phyloP scores from a whole-genome alignment of 2,888 invertebrate genomes.

The Sylvicola cinctus region DNA sequence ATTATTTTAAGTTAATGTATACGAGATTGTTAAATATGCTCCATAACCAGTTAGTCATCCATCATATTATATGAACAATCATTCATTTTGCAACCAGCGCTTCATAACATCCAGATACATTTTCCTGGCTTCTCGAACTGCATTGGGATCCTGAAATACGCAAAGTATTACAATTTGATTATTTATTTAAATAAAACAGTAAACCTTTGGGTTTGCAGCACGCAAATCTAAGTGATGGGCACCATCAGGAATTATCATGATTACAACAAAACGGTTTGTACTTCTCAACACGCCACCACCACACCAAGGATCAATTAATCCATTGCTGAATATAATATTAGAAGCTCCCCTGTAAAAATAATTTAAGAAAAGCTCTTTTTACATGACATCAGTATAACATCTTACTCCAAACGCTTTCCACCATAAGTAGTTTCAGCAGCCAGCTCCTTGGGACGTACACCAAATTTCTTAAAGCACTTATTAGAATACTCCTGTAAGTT shows the following conservation, averaged over 20 bases:
- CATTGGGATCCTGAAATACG: conserved; percentile 5
- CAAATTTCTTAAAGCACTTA: conserved; percentile 46
- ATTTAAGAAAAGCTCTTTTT: conserved; percentile 6
- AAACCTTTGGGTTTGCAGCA: conserved; percentile 14
- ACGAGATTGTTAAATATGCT: background rate
- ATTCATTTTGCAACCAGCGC: background rate
- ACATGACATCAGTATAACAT: conserved; percentile 33
- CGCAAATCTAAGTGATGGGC: conserved; percentile 77
- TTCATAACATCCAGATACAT: background rate
- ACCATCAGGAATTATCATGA: conserved; percentile 57
- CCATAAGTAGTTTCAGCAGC: conserved; percentile 61
- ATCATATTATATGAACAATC: background rate
- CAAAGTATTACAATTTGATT: no score
- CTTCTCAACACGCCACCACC: conserved; percentile 60
- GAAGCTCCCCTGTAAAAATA: conserved; percentile 26
- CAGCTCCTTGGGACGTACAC: conserved; percentile 41
- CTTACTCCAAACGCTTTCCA: conserved; percentile 41
- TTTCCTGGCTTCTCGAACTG: conserved; percentile 2
- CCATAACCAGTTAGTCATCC: no score
- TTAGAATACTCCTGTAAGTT: conserved; percentile 41
- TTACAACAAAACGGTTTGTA: conserved; percentile 38
- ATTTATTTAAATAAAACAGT: no score
- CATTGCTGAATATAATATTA: conserved; percentile 67
- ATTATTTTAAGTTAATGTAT: background rate
- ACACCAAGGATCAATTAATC: conserved; percentile 72